A percentile compares a stretch with the other conserved stretches of the same genome.
These are phyloP conservation scores for Lates japonicus DNA, from an alignment of 2,797 vertebrate species.

Conservation along the genomic window DNA sequence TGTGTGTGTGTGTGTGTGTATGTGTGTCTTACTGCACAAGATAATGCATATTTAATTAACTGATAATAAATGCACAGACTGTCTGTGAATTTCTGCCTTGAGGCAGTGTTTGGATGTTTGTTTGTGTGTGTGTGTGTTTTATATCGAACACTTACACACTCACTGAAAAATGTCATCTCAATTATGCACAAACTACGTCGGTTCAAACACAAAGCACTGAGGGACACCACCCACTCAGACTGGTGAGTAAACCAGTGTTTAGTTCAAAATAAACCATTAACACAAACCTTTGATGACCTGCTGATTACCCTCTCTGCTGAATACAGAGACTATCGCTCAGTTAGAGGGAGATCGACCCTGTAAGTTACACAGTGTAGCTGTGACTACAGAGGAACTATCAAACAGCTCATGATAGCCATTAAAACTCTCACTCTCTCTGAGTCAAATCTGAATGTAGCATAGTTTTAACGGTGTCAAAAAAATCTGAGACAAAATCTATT, in stretches of 20 bases:
- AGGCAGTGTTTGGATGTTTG: not conserved
- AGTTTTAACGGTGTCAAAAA: too few relatives aligned
- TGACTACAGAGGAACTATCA: not conserved
- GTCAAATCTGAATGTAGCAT: too few relatives aligned
- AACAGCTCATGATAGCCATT: too few relatives aligned
- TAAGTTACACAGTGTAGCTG: too few relatives aligned
- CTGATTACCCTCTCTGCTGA: not conserved
- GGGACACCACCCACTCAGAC: not conserved
- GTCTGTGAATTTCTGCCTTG: conserved; percentile 15
- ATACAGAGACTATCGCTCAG: not conserved
- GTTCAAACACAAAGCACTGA: not conserved
- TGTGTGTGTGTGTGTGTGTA: too few relatives aligned
- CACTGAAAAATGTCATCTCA: not conserved
- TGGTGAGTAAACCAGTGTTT: conserved; percentile 4
- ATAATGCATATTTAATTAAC: conserved; percentile 72
- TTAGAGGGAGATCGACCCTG: too few relatives aligned
- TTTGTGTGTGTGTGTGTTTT: not conserved
- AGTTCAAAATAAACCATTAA: not conserved
- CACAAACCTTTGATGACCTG: not conserved
- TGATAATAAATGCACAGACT: conserved; percentile 53
- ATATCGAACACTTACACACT: not conserved
- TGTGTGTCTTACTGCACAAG: conserved; percentile 4
- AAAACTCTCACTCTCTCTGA: too few relatives aligned
- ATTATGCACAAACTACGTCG: not conserved
- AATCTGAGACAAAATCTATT: too few relatives aligned